Evolutionary conservation across 2,888 invertebrate genomes (phyloP).

Genomic region (Malacosoma neustria): DNA sequence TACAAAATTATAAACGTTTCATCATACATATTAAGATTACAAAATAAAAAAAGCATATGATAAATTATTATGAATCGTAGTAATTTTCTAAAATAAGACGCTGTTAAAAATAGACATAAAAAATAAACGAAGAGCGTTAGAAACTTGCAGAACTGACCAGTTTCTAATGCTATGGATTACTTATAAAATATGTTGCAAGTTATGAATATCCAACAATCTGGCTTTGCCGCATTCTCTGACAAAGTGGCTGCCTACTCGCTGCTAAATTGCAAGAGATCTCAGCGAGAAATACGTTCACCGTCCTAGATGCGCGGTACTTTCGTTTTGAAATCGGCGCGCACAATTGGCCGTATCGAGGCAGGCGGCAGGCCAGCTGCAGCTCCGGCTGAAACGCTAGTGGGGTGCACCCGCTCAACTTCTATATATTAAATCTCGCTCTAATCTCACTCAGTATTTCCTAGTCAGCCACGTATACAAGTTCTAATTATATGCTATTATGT

Average conservation of each 20-base stretch:
- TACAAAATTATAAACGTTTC: too few species aligned
- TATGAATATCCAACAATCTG: conserved; percentile 61
- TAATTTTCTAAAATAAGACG: not conserved
- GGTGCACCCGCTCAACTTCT: conserved; percentile 44
- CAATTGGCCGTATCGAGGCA: conserved; percentile 71
- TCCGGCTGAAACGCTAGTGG: conserved; percentile 30
- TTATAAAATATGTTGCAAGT: conserved; percentile 48
- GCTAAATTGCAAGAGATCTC: conserved; percentile 69
- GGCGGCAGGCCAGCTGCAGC: conserved; percentile 45
- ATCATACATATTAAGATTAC: too few species aligned
- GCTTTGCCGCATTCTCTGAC: conserved; percentile 54
- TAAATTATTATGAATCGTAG: too few species aligned
- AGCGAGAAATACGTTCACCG: conserved; percentile 71
- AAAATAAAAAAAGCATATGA: too few species aligned
- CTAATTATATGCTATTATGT: too few species aligned
- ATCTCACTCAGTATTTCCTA: too few species aligned
- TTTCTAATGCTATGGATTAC: conserved; percentile 35
- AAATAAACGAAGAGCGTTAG: conserved; percentile 42
- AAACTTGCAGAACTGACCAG: conserved; percentile 44
- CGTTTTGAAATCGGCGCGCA: conserved; percentile 73
- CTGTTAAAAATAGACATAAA: conserved; percentile 13
- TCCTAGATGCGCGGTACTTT: conserved; percentile 73
- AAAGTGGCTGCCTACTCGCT: conserved; percentile 41
- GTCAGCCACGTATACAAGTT: too few species aligned
- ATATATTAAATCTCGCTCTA: conserved; percentile 12